A percentile compares a stretch with the other conserved stretches of the same genome.
phyloP scores from a whole-genome alignment of 2,797 vertebrate species.

The Xenops minutus region DNA sequence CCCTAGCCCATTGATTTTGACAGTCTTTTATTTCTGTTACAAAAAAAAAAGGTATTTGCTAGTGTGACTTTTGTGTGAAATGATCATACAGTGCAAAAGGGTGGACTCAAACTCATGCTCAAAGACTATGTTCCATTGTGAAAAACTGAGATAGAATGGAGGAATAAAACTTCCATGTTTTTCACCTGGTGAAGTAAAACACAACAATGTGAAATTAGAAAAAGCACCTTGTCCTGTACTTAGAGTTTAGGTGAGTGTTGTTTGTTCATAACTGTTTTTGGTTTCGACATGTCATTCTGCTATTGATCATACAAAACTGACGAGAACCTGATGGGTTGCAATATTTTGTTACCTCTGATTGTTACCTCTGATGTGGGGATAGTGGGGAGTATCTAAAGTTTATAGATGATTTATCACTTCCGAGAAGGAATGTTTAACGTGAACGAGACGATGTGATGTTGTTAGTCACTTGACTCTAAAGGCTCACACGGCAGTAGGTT shows the following conservation, averaged over 20 bases:
- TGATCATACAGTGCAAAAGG: not conserved
- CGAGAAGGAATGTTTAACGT: constrained; percentile 39
- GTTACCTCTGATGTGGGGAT: constrained; percentile 14
- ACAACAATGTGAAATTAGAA: constrained; percentile 49
- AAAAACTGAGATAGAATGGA: not conserved
- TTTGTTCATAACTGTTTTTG: constrained; percentile 14
- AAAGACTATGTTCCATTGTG: constrained; percentile 30
- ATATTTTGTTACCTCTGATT: constrained; percentile 11
- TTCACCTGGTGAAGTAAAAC: constrained; percentile 38
- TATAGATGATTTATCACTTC: constrained; percentile 43
- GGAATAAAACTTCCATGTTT: not conserved
- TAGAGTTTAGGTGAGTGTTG: constrained; percentile 63
- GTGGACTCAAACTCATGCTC: constrained; percentile 31
- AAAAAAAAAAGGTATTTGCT: not conserved
- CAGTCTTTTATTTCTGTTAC: constrained; percentile 61
- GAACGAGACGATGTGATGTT: constrained; percentile 38
- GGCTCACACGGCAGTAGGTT: constrained; percentile 20
- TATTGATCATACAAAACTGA: not conserved
- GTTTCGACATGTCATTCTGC: constrained; percentile 28
- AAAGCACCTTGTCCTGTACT: constrained; percentile 63
- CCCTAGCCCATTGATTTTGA: constrained; percentile 69
- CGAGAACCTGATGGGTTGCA: constrained; percentile 29
- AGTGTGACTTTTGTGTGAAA: constrained; percentile 37
- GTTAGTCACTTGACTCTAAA: constrained; percentile 48
- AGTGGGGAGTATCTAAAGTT: constrained; percentile 26